Percentiles rank a stretch among this genome's conserved stretches.
Conservation (phyloP, 53 echinoderm and acorn worm species). For the Arbacia lixula region DNA sequence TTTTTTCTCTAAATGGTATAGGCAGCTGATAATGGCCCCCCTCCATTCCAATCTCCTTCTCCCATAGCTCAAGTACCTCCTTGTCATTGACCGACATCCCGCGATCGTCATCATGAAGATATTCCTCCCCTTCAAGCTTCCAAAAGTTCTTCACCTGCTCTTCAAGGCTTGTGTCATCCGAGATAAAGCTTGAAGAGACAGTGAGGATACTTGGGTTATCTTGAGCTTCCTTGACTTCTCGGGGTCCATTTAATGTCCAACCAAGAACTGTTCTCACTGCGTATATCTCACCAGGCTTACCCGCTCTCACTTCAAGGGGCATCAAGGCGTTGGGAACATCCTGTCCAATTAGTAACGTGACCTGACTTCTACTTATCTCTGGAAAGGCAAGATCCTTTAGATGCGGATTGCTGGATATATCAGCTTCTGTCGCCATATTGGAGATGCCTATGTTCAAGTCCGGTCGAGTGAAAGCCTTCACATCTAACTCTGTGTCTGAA, state of each 20-base stretch:
- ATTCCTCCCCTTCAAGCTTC: slow-evolving; percentile 24
- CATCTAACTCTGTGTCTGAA: not conserved
- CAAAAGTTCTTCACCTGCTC: slow-evolving; percentile 22
- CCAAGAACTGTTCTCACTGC: too few species aligned
- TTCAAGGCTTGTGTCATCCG: not conserved
- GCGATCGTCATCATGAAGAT: not conserved
- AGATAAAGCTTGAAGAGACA: slow-evolving; percentile 17
- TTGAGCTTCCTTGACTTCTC: too few species aligned
- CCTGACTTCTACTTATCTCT: not conserved
- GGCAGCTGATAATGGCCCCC: too few species aligned
- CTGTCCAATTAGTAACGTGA: slow-evolving; percentile 67
- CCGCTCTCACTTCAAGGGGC: slow-evolving; percentile 62
- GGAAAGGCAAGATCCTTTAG: slow-evolving; percentile 8
- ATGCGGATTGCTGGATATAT: slow-evolving; percentile 39
- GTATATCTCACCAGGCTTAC: too few species aligned
- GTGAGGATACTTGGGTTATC: too few species aligned
- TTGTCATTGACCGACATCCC: slow-evolving; percentile 39
- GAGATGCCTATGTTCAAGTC: slow-evolving; percentile 7
- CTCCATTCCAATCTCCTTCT: slow-evolving; percentile 10
- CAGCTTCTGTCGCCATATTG: slow-evolving; percentile 38
- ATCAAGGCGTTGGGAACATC: slow-evolving; percentile 64
- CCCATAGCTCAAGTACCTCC: slow-evolving; percentile 1
- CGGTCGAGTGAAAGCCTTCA: not conserved
- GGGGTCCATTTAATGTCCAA: too few species aligned
- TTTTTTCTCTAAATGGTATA: slow-evolving; percentile 21